Conservation (phyloP, 2,888 invertebrate species). For the Nycteola revayana region DNA sequence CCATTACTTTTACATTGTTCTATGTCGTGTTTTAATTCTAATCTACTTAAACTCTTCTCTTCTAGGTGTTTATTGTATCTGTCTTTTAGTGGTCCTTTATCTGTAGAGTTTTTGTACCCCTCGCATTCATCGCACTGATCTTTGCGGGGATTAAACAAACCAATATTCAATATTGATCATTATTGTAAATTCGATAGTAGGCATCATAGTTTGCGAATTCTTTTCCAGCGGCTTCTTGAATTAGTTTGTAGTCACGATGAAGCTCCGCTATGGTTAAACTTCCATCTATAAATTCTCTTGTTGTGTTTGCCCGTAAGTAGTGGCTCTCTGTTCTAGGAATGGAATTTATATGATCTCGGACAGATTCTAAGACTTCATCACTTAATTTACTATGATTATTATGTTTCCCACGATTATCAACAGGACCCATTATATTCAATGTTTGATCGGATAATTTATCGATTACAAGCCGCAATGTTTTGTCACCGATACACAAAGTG, state of each 20-base stretch:
- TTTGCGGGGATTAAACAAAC: slow-evolving; percentile 24
- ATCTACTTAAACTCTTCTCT: slow-evolving; percentile 15
- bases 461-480: slow-evolving; percentile 25
- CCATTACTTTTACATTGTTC: slow-evolving; percentile 8
- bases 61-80: slow-evolving; percentile 20
- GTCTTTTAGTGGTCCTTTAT: slow-evolving; percentile 18
- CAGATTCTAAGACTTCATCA: slow-evolving; percentile 22
- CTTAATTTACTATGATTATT: slow-evolving; percentile 16
- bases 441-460: slow-evolving; percentile 14
- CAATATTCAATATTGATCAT: slow-evolving; percentile 22
- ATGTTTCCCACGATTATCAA: slow-evolving; percentile 28
- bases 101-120: slow-evolving; percentile 24
- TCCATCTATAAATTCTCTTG: slow-evolving; percentile 29
- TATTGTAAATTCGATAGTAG: slow-evolving; percentile 20
- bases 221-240: slow-evolving; percentile 12
- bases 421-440: slow-evolving; percentile 11
- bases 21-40: slow-evolving; percentile 14
- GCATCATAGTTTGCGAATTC: slow-evolving; percentile 23
- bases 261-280: slow-evolving; percentile 26
- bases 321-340: slow-evolving; percentile 30
- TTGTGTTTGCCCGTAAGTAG: slow-evolving; percentile 26
- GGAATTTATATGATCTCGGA: slow-evolving; percentile 26
- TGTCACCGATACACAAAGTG: slow-evolving; percentile 24
- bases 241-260: slow-evolving; percentile 21
- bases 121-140: slow-evolving; percentile 29